These are phyloP conservation scores for Menidia beryllina DNA, from an alignment of 2,113 vertebrate genomes.

Conservation along the genomic window DNA sequence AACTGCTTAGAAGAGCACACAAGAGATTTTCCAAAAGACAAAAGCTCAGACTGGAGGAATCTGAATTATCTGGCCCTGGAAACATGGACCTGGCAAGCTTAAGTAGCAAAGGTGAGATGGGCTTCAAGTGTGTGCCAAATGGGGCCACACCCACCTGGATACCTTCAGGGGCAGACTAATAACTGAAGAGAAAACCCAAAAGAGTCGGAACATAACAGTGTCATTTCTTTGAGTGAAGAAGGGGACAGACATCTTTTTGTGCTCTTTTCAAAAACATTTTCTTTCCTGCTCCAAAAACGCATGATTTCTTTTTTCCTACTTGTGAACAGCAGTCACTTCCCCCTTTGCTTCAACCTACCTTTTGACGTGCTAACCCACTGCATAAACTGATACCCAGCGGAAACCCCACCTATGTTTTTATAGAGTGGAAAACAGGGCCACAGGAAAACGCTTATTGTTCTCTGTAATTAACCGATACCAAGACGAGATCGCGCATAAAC, in stretches of 20 bases:
- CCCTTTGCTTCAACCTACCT: constrained; percentile 4
- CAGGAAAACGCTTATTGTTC: constrained; percentile 17
- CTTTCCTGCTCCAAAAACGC: constrained; percentile 12
- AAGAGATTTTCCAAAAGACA: too few relatives aligned
- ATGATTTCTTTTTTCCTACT: background rate
- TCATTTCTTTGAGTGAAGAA: background rate
- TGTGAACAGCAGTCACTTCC: constrained; percentile 20
- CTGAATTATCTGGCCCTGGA: too few relatives aligned
- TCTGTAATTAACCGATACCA: constrained; percentile 3
- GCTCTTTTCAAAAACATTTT: constrained; percentile 7
- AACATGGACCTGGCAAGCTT: too few relatives aligned
- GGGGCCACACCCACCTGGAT: too few relatives aligned
- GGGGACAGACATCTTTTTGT: constrained; percentile 6
- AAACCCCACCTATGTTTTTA: constrained; percentile 21
- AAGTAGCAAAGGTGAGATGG: too few relatives aligned
- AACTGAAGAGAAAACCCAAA: too few relatives aligned
- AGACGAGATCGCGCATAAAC: background rate
- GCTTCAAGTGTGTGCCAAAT: too few relatives aligned
- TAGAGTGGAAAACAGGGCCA: background rate
- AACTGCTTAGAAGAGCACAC: too few relatives aligned
- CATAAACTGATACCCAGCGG: constrained; percentile 9
- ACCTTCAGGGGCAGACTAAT: too few relatives aligned
- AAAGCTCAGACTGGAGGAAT: too few relatives aligned
- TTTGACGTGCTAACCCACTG: constrained; percentile 27
- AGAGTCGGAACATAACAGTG: background rate